Percentiles rank a stretch among this genome's conserved stretches.
Conservation (phyloP, 2,113 vertebrate genomes). For the Nansenia antarctica region DNA sequence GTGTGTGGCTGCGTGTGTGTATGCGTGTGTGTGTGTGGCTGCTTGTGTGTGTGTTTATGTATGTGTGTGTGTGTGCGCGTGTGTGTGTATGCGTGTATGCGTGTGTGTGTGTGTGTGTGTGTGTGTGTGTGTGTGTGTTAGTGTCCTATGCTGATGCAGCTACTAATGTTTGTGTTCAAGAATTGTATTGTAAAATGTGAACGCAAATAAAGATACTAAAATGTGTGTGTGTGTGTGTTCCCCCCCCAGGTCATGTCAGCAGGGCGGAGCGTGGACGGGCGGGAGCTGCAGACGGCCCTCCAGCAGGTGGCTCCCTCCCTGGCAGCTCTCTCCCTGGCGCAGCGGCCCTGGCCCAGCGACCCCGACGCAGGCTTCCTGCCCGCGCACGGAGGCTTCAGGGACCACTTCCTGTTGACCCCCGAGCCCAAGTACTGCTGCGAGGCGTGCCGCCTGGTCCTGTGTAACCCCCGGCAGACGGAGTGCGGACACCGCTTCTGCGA, state of each 20-base stretch:
- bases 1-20: no score
- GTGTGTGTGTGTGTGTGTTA: no score
- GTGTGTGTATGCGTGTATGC: no score
- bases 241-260: slow-evolving; percentile 79
- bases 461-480: slow-evolving; percentile 92
- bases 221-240: not conserved
- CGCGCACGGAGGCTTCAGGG: slow-evolving; percentile 89
- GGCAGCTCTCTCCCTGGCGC: slow-evolving; percentile 52
- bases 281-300: slow-evolving; percentile 76
- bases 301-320: slow-evolving; percentile 71
- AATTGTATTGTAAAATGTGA: no score
- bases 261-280: slow-evolving; percentile 72
- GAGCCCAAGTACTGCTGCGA: slow-evolving; percentile 97
- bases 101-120: no score
- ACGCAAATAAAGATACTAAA: no score
- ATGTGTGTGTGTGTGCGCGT: no score
- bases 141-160: no score
- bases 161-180: no score
- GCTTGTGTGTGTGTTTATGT: no score
- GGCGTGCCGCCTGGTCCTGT: slow-evolving; percentile 88
- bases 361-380: slow-evolving; percentile 71
- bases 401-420: slow-evolving; percentile 86
- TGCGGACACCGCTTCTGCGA: slow-evolving; percentile 97
- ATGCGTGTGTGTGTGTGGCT: no score
- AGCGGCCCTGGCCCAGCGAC: slow-evolving; percentile 60